These are phyloP conservation scores for Eidolon helvum DNA, from an alignment of 2,113 vertebrate species.

Conservation along the genomic window DNA sequence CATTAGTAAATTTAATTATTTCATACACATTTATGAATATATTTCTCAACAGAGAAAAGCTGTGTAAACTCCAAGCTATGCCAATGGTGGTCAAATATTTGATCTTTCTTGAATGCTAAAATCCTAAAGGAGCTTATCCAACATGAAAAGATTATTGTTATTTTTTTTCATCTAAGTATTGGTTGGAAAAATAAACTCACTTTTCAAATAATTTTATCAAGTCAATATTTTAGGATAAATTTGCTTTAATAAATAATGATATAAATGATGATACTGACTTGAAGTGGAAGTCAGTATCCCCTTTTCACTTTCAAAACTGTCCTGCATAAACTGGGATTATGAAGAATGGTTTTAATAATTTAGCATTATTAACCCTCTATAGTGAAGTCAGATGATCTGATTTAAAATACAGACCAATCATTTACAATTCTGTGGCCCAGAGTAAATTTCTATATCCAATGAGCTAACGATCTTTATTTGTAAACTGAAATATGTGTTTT, in stretches of 20 bases:
- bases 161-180: not conserved
- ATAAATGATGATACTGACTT: not conserved
- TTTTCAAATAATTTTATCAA: not conserved
- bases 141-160: not conserved
- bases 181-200: not conserved
- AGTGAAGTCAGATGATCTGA: not conserved
- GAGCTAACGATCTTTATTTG: not conserved
- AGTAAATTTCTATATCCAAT: not conserved
- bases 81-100: not conserved
- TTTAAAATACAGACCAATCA: not conserved
- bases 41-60: not conserved
- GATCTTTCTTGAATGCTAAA: not conserved
- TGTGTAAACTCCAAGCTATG: not conserved
- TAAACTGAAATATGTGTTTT: not conserved
- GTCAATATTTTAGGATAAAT: fast-evolving
- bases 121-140: not conserved
- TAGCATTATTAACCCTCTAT: not conserved
- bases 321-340: not conserved
- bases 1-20: not conserved
- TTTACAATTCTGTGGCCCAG: not conserved
- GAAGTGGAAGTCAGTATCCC: not conserved
- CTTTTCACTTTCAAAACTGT: not conserved
- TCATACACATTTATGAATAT: not conserved
- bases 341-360: not conserved
- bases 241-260: not conserved